Evolutionary conservation across 2,797 vertebrate species (phyloP), one percentile per base, ranked within the genome.

Genomic region (Mareca strepera): DNA sequence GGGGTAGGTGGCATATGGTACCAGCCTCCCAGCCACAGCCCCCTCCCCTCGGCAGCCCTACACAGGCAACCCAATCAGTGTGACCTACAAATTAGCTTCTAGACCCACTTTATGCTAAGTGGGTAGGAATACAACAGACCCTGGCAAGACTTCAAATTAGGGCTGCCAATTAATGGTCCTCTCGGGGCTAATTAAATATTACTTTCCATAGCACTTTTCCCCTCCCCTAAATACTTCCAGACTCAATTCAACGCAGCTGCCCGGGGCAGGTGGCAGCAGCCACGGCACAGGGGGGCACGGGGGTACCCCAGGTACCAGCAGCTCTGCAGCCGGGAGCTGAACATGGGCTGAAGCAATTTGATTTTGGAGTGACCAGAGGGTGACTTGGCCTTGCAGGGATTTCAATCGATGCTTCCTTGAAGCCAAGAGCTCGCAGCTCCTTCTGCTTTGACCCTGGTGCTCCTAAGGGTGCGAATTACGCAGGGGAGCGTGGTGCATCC

Each of bases 161-260:
- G 78, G 4, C 88, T 86, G 85, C 94, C 91, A 94, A 94, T 94
- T 94, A 84, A 84, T 33, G 56, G 48, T 81, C 79, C 91, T 89
- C 88, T 73, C 25, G 85, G 91, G 94, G 75, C 78, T 93, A 94
- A 93, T 95, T 94, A 91, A 66, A 60, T 84, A 91, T 91, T 77
- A 74, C 85, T 86, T 94, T 62, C 85, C 70, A 4, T 3, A 33
- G 33, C 66, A 22, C 39, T 93, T 81, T 66, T 46, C 52, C 68
- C 91, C 84, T 86, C 92, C 88, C 82, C 53, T 86, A 60, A 82
- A 88, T 14, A 50, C 70, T 88, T 39, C 66, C 76, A 53, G 59
- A 17, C 11, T 18, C 58, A 17, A 53, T 5, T 3, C 37, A 17
- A 8, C 1, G 6, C 84, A 73, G 80, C 68, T 86, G 91, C 77